Conservation (phyloP, 2,888 invertebrate genomes). For the Thymelicus lineola region DNA sequence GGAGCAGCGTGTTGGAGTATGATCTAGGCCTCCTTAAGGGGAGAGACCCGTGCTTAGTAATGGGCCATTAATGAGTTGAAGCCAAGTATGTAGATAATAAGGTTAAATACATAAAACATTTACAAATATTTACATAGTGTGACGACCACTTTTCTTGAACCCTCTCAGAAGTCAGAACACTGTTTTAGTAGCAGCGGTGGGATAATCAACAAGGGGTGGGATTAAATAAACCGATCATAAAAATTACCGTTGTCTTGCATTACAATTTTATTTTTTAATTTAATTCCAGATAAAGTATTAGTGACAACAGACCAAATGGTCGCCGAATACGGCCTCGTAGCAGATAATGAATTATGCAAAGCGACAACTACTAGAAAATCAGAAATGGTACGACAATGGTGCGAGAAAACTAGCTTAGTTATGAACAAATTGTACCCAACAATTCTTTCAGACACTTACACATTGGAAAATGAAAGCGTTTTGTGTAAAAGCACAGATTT, state of each 20-base stretch:
- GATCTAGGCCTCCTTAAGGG: too few species aligned
- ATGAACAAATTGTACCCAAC: slow-evolving; percentile 79
- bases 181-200: not conserved
- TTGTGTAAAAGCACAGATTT: slow-evolving; percentile 58
- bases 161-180: not conserved
- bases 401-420: slow-evolving; percentile 68
- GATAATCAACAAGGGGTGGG: not conserved
- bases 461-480: slow-evolving; percentile 65
- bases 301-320: slow-evolving; percentile 85
- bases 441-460: slow-evolving; percentile 69
- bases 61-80: too few species aligned
- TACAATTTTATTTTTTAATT: not conserved
- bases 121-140: too few species aligned
- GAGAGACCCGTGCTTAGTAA: too few species aligned
- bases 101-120: too few species aligned
- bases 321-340: slow-evolving; percentile 83
- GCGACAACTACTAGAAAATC: slow-evolving; percentile 64
- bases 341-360: slow-evolving; percentile 61
- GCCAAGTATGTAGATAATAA: too few species aligned
- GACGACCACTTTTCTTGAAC: too few species aligned
- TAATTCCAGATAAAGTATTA: slow-evolving; percentile 85
- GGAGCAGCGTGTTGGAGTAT: too few species aligned
- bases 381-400: slow-evolving; percentile 76
- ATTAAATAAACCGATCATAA: too few species aligned
- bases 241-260: too few species aligned